These are phyloP conservation scores for Zaprionus taronus DNA, from an alignment of 1,140 invertebrate genomes.

Conservation along the genomic window DNA sequence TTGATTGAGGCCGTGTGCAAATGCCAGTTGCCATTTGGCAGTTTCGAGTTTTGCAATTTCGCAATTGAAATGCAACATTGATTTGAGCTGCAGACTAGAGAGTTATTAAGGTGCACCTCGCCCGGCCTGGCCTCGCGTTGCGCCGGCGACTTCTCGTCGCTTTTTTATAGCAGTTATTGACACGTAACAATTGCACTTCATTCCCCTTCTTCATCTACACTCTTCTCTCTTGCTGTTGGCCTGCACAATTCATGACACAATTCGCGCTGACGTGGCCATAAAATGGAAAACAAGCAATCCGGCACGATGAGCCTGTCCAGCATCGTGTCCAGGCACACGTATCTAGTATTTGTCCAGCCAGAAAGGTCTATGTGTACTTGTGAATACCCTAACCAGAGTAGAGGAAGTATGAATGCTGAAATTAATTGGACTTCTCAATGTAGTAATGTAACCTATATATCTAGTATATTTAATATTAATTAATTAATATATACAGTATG, in stretches of 20 bases:
- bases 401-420: not conserved
- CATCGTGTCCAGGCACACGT: not conserved
- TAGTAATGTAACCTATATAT: not conserved
- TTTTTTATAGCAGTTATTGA: conserved; percentile 79
- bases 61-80: conserved; percentile 82
- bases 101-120: conserved; percentile 71
- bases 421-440: no score
- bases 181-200: conserved; percentile 72
- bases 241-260: conserved; percentile 47
- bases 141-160: conserved; percentile 19
- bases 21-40: conserved; percentile 54
- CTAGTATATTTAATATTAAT: not conserved
- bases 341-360: conserved; percentile 1
- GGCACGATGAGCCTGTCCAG: not conserved
- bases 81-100: conserved; percentile 68
- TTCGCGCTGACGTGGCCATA: conserved; percentile 55
- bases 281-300: conserved; percentile 46
- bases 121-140: conserved; percentile 37
- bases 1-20: conserved; percentile 52
- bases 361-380: not conserved
- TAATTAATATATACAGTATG: no score
- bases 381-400: not conserved
- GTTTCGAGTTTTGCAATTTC: conserved; percentile 55
- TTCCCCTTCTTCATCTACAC: not conserved
- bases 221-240: not conserved